Percentiles rank a stretch among this genome's conserved stretches.
Evolutionary conservation across 2,888 invertebrate genomes (phyloP).

Genomic region (Cephus nigrinus): DNA sequence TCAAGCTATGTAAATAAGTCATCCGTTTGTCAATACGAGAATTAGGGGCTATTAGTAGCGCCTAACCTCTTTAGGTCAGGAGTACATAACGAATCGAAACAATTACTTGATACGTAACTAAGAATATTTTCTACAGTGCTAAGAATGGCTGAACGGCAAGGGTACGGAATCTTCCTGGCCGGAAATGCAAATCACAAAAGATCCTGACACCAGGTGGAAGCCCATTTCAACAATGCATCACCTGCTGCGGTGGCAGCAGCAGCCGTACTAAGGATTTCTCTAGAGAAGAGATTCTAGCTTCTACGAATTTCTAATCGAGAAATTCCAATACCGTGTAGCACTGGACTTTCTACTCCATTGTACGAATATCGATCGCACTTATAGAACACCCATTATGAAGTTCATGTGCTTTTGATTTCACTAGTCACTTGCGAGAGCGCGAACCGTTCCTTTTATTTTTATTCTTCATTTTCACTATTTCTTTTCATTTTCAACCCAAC

Average conservation of each 20-base stretch:
- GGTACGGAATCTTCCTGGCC: not conserved
- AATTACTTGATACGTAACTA: not conserved
- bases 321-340: not conserved
- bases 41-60: not conserved
- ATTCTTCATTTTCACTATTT: not conserved
- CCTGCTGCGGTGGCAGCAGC: slow-evolving; percentile 45
- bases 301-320: not conserved
- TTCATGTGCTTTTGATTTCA: not conserved
- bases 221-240: slow-evolving; percentile 35
- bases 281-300: slow-evolving; percentile 9
- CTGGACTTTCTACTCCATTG: not conserved
- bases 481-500: not conserved
- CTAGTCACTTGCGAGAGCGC: not conserved
- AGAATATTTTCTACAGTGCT: not conserved
- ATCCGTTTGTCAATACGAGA: not conserved
- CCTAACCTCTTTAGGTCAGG: not conserved
- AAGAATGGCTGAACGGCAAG: not conserved
- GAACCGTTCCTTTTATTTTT: too few relatives aligned
- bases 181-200: not conserved
- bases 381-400: not conserved
- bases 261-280: slow-evolving; percentile 24
- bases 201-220: not conserved
- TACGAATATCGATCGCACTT: not conserved
- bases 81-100: not conserved
- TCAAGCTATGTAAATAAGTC: not conserved